phyloP scores from a whole-genome alignment of 2,797 vertebrate species.

The Peromyscus attwateri region DNA sequence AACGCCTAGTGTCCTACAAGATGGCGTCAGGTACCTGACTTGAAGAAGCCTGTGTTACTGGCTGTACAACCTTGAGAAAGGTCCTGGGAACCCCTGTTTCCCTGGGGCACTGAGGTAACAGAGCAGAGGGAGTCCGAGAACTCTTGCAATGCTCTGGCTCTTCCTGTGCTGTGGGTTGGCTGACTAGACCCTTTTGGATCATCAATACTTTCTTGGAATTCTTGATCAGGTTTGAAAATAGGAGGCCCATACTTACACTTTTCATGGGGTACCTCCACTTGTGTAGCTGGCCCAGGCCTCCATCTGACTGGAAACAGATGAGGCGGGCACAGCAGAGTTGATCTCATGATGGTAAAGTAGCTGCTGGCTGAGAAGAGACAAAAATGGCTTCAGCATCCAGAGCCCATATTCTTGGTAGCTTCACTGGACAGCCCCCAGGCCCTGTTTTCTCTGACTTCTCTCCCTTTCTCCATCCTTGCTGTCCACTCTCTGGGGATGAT shows the following conservation, averaged over 20 bases:
- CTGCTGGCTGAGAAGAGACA: background rate
- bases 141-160: rapidly evolving
- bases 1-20: no score
- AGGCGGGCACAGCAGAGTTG: background rate
- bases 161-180: background rate
- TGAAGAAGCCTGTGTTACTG: background rate
- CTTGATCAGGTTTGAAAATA: background rate
- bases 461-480: background rate
- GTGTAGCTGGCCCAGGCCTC: background rate
- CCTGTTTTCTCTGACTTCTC: background rate
- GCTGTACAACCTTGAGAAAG: background rate
- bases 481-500: background rate
- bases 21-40: no score
- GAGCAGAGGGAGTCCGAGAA: background rate
- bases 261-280: background rate
- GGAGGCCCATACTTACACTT: background rate
- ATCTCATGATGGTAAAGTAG: background rate
- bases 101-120: background rate
- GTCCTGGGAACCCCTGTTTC: background rate
- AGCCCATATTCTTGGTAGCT: background rate
- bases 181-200: background rate
- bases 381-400: background rate
- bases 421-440: background rate
- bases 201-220: background rate
- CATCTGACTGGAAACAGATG: background rate